Base-by-base conservation (phyloP, 2,113 vertebrate species). In the Perca fluviatilis region DNA sequence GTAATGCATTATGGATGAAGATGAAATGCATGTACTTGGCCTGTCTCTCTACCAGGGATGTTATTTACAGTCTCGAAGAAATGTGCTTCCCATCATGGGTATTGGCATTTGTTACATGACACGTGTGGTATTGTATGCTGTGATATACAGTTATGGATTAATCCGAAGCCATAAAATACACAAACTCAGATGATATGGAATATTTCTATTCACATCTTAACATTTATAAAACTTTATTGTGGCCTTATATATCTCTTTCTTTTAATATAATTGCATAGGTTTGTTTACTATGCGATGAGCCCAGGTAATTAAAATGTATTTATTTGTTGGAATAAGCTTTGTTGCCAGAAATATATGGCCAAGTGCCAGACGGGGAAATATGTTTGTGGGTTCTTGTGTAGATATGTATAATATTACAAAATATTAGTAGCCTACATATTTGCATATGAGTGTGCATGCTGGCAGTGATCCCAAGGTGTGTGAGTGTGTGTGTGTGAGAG, bases 1-100 rank as follows among this genome's bases (percentile, higher is more conserved):
- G 43, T 84, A n/a, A 89, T 92, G 84, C 92, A 93, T 92, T 89
- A 94, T 92, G 84, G 86, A 93, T 92, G 85, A 70, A 67, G 71
- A 85, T 84, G 83, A 87, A 89, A 91, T 74, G 71, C 82, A 82
- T 87, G 88, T 86, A 50, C 86, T 74, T 66, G 0, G 53, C n/a
- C 71, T 74, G 69, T 85, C 80, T 84, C 82, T 87, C 86, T 70
- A 50, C 77, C 77, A 78, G 67, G 79, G 61, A 76, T 74, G 82
- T 88, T 88, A 92, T 91, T 92, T 90, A 92, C 86, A 85, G 65
- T 74, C 79, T 51, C 77, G 50, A 15, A 25, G 71, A 91, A 89
- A 89, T 87, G 83, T 72, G 73, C 84, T 82, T 70, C 63, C 79
- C 50, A 64, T 90, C 74, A 77, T 57, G 65, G 79, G 12, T 43